Percentiles rank a stretch among this genome's conserved stretches.
Evolutionary conservation across 2,113 vertebrate genomes (phyloP).

Genomic region (Laticauda laticaudata): DNA sequence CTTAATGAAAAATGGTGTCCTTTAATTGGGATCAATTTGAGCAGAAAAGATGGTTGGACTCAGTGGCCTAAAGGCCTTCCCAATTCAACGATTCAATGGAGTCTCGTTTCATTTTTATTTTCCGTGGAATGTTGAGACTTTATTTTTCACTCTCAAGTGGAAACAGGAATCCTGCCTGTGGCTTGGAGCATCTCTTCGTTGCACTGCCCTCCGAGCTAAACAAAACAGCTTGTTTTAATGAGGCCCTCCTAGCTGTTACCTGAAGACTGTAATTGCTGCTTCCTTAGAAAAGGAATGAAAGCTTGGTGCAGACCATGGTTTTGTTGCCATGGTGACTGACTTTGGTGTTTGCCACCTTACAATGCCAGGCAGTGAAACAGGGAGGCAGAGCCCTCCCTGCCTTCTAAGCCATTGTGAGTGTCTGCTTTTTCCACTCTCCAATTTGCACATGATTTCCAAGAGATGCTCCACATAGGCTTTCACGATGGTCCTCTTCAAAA

Average conservation of each 20-base stretch:
- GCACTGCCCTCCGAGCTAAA: constrained; percentile 29
- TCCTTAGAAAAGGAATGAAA: constrained; percentile 31
- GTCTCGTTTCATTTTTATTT: not conserved
- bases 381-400: not conserved
- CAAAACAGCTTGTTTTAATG: constrained; percentile 26
- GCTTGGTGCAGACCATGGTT: constrained; percentile 47
- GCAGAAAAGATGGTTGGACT: not conserved
- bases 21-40: not conserved
- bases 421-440: rapidly evolving
- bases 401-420: not conserved
- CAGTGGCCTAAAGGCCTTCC: not conserved
- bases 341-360: constrained; percentile 34
- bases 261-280: constrained; percentile 42
- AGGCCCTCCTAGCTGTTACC: constrained; percentile 39
- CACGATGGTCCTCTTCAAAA: not conserved
- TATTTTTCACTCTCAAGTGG: not conserved
- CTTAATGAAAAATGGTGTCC: not conserved
- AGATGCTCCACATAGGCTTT: not conserved
- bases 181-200: constrained; percentile 7
- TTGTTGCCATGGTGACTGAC: constrained; percentile 54
- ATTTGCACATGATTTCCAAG: constrained; percentile 9
- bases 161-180: not conserved
- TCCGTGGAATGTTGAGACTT: too few relatives aligned
- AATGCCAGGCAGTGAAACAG: constrained; percentile 1
- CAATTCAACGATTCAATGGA: not conserved